Percentiles rank a stretch among this genome's conserved stretches.
These are phyloP conservation scores for Pithys albifrons DNA, from an alignment of 2,113 vertebrate species.

Conservation along the genomic window DNA sequence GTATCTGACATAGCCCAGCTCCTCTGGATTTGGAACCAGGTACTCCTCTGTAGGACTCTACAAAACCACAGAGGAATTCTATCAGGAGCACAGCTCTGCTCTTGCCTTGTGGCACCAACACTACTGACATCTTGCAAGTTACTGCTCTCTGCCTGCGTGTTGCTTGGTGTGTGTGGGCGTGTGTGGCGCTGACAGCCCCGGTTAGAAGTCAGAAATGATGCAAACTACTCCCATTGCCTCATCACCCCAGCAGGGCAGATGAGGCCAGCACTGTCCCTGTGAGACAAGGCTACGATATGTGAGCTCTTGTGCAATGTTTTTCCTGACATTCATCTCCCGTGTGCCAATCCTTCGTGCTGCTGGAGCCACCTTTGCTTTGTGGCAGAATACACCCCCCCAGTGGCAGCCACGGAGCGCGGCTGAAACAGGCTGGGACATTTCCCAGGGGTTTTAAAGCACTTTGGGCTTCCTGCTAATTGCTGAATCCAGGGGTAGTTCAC, in stretches of 20 bases:
- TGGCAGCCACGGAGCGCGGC: background rate
- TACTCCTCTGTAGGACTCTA: conserved; percentile 73
- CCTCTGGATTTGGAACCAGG: conserved; percentile 73
- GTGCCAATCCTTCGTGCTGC: background rate
- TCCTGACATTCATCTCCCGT: fast-evolving
- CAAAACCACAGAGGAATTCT: background rate
- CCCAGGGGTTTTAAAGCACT: background rate
- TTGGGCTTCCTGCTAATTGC: background rate
- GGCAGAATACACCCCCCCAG: background rate
- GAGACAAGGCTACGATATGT: background rate
- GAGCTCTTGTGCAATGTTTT: background rate
- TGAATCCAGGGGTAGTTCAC: background rate
- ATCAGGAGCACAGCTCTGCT: background rate
- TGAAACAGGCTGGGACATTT: background rate
- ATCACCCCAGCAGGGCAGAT: background rate
- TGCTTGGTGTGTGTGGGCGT: background rate
- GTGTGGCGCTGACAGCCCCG: background rate
- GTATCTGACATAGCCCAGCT: conserved; percentile 78
- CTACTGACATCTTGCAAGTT: background rate
- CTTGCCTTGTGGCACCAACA: background rate
- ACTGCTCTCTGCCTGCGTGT: fast-evolving
- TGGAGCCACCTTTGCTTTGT: background rate
- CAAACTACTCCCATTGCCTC: background rate
- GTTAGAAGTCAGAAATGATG: background rate
- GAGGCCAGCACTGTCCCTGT: background rate